These are phyloP conservation scores for Neodiprion lecontei DNA, from an alignment of 1,140 invertebrate genomes.

Conservation along the genomic window DNA sequence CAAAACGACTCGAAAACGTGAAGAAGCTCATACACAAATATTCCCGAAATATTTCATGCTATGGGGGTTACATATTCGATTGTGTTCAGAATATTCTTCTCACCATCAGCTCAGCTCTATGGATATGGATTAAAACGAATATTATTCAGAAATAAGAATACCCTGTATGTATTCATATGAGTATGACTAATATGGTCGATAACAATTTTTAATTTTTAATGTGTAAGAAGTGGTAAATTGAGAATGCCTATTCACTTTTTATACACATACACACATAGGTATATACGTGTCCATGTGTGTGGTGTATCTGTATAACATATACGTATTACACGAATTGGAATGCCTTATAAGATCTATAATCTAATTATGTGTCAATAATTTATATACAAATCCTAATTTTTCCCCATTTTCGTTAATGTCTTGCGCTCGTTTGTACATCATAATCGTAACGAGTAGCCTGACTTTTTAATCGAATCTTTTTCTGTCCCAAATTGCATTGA, in stretches of 20 bases:
- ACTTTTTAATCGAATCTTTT: conserved; percentile 37
- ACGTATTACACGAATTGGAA: conserved; percentile 41
- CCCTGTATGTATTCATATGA: conserved; percentile 10
- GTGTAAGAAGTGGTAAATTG: conserved; percentile 47
- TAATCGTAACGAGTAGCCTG: conserved; percentile 43
- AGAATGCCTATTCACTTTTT: conserved; percentile 28
- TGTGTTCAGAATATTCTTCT: too few relatives aligned
- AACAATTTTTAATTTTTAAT: conserved; percentile 41
- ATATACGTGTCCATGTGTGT: conserved; percentile 34
- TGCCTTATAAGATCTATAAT: conserved; percentile 37
- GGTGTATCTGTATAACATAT: conserved; percentile 28
- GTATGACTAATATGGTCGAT: conserved; percentile 33
- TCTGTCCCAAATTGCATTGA: conserved; percentile 27
- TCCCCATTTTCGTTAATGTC: conserved; percentile 43
- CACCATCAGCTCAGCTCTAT: too few relatives aligned
- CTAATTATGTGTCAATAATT: conserved; percentile 45
- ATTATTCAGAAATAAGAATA: too few relatives aligned
- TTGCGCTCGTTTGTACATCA: too few relatives aligned
- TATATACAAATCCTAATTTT: conserved; percentile 58
- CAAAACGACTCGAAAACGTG: too few relatives aligned
- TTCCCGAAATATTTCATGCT: too few relatives aligned
- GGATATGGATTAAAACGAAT: too few relatives aligned
- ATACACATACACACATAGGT: conserved; percentile 29
- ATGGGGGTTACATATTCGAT: too few relatives aligned
- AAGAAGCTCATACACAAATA: too few relatives aligned